phyloP scores from a whole-genome alignment of 2,113 vertebrate genomes.

The Lepisosteus oculatus region DNA sequence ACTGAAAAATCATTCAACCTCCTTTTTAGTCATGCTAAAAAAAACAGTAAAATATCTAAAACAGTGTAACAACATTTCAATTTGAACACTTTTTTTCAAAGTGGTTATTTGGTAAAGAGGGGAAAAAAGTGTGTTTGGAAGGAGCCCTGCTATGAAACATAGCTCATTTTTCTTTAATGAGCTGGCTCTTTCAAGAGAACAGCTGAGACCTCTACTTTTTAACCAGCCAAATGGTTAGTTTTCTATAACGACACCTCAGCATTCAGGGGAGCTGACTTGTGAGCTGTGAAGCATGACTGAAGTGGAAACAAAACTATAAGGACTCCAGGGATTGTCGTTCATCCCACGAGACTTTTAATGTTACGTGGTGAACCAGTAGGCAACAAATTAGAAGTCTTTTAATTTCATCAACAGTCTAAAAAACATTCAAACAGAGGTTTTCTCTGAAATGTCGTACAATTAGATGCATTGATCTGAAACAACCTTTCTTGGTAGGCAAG shows the following conservation, averaged over 20 bases:
- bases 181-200: conserved; percentile 15
- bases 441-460: too few relatives aligned
- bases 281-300: conserved; percentile 13
- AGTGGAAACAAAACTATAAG: background rate
- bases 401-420: too few relatives aligned
- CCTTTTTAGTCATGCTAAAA: conserved; percentile 4
- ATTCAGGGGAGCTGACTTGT: background rate
- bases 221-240: conserved; percentile 8
- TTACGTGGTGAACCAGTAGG: too few relatives aligned
- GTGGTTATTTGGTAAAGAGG: conserved; percentile 4
- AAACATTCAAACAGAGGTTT: too few relatives aligned
- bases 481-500: too few relatives aligned
- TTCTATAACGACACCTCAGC: conserved; percentile 1
- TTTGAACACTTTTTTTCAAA: background rate
- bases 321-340: conserved; percentile 17
- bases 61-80: conserved; percentile 2
- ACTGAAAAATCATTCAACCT: conserved; percentile 2
- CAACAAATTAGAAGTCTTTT: too few relatives aligned
- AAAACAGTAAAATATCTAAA: background rate
- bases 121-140: background rate
- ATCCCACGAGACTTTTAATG: too few relatives aligned
- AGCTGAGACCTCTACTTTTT: conserved; percentile 20
- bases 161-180: conserved; percentile 21
- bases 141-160: conserved; percentile 8
- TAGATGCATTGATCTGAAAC: too few relatives aligned